A percentile compares a stretch with the other conserved stretches of the same genome.
phyloP scores from a whole-genome alignment of 1,140 invertebrate species.

The Temnothorax nylanderi region DNA sequence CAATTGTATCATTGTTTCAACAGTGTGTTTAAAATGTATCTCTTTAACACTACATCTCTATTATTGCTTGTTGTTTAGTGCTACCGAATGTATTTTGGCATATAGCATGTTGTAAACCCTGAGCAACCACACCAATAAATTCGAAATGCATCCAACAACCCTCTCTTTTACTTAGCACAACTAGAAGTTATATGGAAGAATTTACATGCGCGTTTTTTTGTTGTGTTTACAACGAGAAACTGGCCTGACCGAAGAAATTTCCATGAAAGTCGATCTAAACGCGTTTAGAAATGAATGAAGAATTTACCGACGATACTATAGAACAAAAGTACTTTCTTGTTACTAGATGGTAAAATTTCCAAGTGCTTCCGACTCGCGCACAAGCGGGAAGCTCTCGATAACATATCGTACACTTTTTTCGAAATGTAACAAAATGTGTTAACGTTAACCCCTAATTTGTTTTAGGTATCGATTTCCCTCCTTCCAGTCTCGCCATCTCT shows the following conservation, averaged over 20 bases:
- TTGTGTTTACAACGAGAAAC: slow-evolving; percentile 7
- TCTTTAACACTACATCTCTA: slow-evolving; percentile 74
- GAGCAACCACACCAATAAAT: slow-evolving; percentile 78
- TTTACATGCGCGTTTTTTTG: slow-evolving; percentile 5
- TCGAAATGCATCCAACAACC: slow-evolving; percentile 69
- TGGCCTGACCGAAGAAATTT: not conserved
- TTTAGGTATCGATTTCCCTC: slow-evolving; percentile 81
- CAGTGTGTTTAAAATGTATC: slow-evolving; percentile 67
- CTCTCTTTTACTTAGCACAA: slow-evolving; percentile 6
- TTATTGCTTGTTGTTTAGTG: slow-evolving; percentile 84
- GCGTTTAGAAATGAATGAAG: slow-evolving; percentile 16
- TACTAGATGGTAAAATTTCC: not conserved
- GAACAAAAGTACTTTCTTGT: slow-evolving; percentile 11
- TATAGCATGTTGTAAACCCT: slow-evolving; percentile 82
- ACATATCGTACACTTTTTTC: slow-evolving; percentile 5
- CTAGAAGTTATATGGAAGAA: slow-evolving; percentile 53
- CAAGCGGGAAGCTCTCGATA: slow-evolving; percentile 31
- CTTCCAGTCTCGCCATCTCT: slow-evolving; percentile 81
- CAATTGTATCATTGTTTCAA: slow-evolving; percentile 62
- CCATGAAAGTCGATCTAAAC: slow-evolving; percentile 17
- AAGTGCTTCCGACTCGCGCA: slow-evolving; percentile 1
- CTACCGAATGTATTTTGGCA: slow-evolving; percentile 82
- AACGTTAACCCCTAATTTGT: slow-evolving; percentile 81
- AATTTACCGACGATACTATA: slow-evolving; percentile 26
- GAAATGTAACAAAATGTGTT: slow-evolving; percentile 46